Evolutionary conservation across 2,797 vertebrate genomes (phyloP), one percentile per base, ranked within the genome.

Genomic region (Falco columbarius): DNA sequence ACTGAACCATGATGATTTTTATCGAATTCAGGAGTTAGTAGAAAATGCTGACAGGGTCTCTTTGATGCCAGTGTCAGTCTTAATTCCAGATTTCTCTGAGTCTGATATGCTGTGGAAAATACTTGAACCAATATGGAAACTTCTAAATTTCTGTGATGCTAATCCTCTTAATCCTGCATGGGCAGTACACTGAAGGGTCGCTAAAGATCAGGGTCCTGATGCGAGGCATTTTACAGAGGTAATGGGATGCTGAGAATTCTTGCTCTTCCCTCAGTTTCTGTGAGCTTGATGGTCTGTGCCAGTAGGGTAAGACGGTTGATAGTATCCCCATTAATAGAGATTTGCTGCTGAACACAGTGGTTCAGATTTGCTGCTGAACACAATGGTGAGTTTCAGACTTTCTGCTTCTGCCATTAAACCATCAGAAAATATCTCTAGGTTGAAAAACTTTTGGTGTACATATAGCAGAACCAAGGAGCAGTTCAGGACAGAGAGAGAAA

Each of bases 51-150:
- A 91, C 54, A 83, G 55, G 30, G 65, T 70, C 9, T 63, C 56
- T 90, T 86, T 89, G 56, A 71, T 89, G 44, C 46, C 56, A 54
- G 14, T 36, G 29, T 54, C 83, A 65, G 56, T 56, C 80, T 85
- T 61, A 84, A 92, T 76, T 82, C 29, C 67, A 86, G 62, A 63
- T 67, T 94, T 93, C 42, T 85, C 49, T 77, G 61, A 79, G 61
- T 36, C 23, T 58, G 44, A 49, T 71, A 49, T 6, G 13, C 18
- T 2, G 2, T 55, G 36, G 27, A 89, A 97, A 92, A 84, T 46
- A 65, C 10, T 70, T 66, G n/a, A 70, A 89, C 79, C 1, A 0
- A 17, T 34, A 81, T 8, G 8, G 38, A 80, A 77, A 75, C 12
- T 26, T n/a, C 42, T 71, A 23, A 79, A 55, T 30, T 62, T 5